These are phyloP conservation scores for Turdus rufiventris DNA, from an alignment of 2,113 vertebrate species.

Conservation along the genomic window DNA sequence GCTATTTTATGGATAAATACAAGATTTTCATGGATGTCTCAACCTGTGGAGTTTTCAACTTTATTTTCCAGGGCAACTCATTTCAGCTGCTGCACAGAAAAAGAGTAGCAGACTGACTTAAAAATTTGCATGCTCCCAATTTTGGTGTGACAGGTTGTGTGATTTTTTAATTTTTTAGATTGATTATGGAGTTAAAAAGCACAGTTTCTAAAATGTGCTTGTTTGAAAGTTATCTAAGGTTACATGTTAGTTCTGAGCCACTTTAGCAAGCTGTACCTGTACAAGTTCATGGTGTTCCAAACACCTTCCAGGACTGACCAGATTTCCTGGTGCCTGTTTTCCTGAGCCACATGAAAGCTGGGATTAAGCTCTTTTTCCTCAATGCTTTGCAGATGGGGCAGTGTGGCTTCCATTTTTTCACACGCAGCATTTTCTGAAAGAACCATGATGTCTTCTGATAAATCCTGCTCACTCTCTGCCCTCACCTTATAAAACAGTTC, in stretches of 20 bases:
- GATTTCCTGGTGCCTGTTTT: slow-evolving; percentile 78
- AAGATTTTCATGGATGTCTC: background rate
- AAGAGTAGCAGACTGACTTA: background rate
- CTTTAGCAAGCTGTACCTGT: slow-evolving; percentile 75
- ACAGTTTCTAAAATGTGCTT: background rate
- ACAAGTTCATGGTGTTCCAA: slow-evolving; percentile 80
- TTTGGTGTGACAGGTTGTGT: background rate
- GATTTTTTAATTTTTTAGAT: background rate
- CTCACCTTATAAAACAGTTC: slow-evolving; percentile 64
- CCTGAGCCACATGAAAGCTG: slow-evolving; percentile 31
- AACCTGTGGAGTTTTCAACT: background rate
- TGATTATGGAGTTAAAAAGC: fast-evolving
- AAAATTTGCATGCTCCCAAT: background rate
- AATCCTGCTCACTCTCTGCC: slow-evolving; percentile 54
- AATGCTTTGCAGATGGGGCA: background rate
- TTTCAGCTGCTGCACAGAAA: background rate
- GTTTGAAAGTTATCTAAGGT: background rate
- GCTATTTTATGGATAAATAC: background rate
- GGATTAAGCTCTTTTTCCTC: slow-evolving; percentile 69
- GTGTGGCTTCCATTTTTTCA: slow-evolving; percentile 64
- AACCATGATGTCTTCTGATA: slow-evolving; percentile 56
- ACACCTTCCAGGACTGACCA: slow-evolving; percentile 88
- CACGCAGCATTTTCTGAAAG: slow-evolving; percentile 52
- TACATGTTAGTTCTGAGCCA: background rate
- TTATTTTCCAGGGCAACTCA: background rate